These are phyloP conservation scores for Euphysa ruthae DNA, from an alignment of 30 jellyfish, hydroid and myxozoan genomes.

Conservation along the genomic window DNA sequence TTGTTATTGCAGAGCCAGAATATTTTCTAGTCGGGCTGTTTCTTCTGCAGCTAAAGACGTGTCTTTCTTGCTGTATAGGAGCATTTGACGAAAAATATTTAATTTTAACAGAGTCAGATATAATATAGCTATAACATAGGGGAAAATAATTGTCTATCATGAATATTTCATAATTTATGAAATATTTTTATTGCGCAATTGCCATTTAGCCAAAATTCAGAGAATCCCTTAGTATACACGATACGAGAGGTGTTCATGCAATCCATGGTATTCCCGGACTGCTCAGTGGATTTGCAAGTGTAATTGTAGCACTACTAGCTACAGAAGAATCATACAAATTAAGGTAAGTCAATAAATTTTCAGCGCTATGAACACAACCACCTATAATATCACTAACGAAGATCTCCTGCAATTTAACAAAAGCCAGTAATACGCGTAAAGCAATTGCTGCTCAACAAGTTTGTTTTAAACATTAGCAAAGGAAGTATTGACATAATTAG, in stretches of 20 bases:
- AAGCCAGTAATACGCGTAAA: neutral
- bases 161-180: too few relatives aligned
- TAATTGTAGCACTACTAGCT: conserved; percentile 61
- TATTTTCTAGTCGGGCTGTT: neutral
- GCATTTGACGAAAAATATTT: too few relatives aligned
- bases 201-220: conserved; percentile 46
- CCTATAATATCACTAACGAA: neutral
- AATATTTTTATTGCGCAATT: too few relatives aligned
- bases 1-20: neutral
- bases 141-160: too few relatives aligned
- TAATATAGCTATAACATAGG: too few relatives aligned
- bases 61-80: too few relatives aligned
- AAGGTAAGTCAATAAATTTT: too few relatives aligned
- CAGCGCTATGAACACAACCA: too few relatives aligned
- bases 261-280: conserved; percentile 68
- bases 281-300: conserved; percentile 54
- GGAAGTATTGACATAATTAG: too few relatives aligned
- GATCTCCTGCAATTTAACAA: neutral
- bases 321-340: conserved; percentile 47
- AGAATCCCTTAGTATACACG: conserved; percentile 48
- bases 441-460: too few relatives aligned
- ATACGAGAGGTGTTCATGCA: conserved; percentile 77
- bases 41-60: neutral
- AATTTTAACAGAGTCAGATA: too few relatives aligned
- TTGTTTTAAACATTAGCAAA: too few relatives aligned